Evolutionary conservation across 2,797 vertebrate genomes (phyloP).

Genomic region (Chaetophractus vellerosus): DNA sequence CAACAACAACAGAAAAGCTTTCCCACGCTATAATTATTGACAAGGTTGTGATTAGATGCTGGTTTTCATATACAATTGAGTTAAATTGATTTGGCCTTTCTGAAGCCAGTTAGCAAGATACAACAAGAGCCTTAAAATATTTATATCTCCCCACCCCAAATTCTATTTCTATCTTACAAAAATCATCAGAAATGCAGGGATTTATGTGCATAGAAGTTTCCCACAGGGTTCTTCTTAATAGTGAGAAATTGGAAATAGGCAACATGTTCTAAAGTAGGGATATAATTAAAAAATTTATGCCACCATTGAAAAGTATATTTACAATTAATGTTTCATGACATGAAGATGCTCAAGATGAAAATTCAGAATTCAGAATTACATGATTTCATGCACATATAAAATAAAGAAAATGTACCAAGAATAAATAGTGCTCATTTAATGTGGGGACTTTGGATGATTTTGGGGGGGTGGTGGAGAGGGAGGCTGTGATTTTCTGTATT

Average conservation of each 20-base stretch:
- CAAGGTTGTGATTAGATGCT: background rate
- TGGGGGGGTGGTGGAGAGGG: too few relatives aligned
- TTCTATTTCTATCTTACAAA: background rate
- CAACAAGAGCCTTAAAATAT: too few relatives aligned
- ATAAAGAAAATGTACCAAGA: background rate
- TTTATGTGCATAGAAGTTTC: background rate
- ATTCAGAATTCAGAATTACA: background rate
- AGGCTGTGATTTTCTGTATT: background rate
- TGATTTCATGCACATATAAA: background rate
- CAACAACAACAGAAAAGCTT: background rate
- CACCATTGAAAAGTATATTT: background rate
- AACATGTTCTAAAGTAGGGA: background rate
- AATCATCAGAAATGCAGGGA: background rate
- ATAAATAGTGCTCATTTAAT: background rate
- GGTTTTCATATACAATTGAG: fast-evolving
- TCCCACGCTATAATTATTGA: background rate
- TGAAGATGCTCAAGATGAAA: background rate
- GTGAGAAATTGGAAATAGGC: background rate
- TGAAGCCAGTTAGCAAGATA: background rate
- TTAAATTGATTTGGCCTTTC: background rate
- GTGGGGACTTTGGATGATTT: background rate
- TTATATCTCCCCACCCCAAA: fast-evolving
- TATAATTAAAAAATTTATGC: background rate
- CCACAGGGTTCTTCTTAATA: background rate
- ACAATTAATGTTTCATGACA: background rate